Conservation (phyloP, 2,888 invertebrate genomes). For the Drosophila picticornis region DNA sequence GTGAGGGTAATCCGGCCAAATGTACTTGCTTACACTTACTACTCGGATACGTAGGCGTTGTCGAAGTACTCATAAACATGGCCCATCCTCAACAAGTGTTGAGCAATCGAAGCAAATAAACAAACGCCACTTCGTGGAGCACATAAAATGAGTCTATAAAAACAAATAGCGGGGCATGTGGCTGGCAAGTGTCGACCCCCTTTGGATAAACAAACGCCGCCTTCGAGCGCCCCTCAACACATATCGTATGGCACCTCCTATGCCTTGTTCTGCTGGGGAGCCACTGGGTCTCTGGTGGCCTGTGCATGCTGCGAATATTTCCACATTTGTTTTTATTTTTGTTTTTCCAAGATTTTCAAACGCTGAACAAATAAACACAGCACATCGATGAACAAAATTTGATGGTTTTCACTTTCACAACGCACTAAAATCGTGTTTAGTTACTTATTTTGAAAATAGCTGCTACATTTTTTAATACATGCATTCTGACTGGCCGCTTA, state of each 20-base stretch:
- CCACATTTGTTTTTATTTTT: slow-evolving; percentile 65
- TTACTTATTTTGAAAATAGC: slow-evolving; percentile 58
- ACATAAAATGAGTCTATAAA: slow-evolving; percentile 80
- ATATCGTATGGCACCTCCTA: slow-evolving; percentile 68
- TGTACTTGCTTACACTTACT: slow-evolving; percentile 16
- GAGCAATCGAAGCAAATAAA: slow-evolving; percentile 70
- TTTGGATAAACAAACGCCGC: slow-evolving; percentile 81
- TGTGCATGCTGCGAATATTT: slow-evolving; percentile 76
- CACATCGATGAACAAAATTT: slow-evolving; percentile 33
- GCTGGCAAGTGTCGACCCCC: slow-evolving; percentile 77
- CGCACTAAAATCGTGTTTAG: slow-evolving; percentile 28
- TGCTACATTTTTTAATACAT: slow-evolving; percentile 35
- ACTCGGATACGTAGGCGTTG: slow-evolving; percentile 22
- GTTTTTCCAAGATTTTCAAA: slow-evolving; percentile 54
- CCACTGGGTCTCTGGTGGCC: slow-evolving; percentile 48
- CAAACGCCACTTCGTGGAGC: slow-evolving; percentile 60
- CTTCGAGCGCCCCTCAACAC: slow-evolving; percentile 36
- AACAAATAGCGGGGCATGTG: slow-evolving; percentile 72
- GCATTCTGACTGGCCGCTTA: slow-evolving; percentile 4
- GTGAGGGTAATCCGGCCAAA: slow-evolving; percentile 16
- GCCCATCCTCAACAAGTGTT: slow-evolving; percentile 62
- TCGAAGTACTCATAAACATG: slow-evolving; percentile 49
- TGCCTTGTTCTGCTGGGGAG: slow-evolving; percentile 43
- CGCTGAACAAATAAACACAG: slow-evolving; percentile 69
- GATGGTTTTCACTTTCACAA: slow-evolving; percentile 32